A percentile compares a stretch with the other conserved stretches of the same genome.
Conservation (phyloP, 2,888 invertebrate genomes). For the Cylindroiulus punctatus region DNA sequence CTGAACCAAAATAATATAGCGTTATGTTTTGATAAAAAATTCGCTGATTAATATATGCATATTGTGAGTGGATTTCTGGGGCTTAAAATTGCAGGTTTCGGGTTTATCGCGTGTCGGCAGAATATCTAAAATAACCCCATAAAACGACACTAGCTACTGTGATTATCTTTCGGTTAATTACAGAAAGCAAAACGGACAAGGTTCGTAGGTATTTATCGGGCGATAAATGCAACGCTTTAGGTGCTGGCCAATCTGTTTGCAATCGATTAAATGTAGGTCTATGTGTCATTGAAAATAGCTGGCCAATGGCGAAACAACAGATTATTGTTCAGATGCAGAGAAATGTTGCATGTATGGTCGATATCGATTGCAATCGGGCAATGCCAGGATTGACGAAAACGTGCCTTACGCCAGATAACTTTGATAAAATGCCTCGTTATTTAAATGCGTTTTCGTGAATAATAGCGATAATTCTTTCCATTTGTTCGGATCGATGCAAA, state of each 20-base stretch:
- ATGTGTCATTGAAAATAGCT: not conserved
- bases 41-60: too few relatives aligned
- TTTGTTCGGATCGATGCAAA: not conserved
- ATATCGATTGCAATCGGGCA: not conserved
- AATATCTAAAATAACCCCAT: not conserved
- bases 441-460: constrained; percentile 9
- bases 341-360: not conserved
- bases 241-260: not conserved
- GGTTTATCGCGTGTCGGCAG: too few relatives aligned
- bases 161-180: not conserved
- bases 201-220: not conserved
- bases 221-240: not conserved
- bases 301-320: not conserved
- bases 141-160: not conserved
- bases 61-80: too few relatives aligned
- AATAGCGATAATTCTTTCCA: not conserved
- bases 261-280: constrained; percentile 37
- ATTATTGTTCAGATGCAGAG: not conserved
- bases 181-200: not conserved
- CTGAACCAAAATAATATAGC: too few relatives aligned
- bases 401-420: not conserved
- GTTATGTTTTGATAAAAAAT: too few relatives aligned
- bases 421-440: constrained; percentile 24
- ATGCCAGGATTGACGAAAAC: not conserved
- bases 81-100: too few relatives aligned